Evolutionary conservation across 2,888 invertebrate species (phyloP), one percentile per base, ranked within the genome.

Genomic region (Troides oblongomaculatus): DNA sequence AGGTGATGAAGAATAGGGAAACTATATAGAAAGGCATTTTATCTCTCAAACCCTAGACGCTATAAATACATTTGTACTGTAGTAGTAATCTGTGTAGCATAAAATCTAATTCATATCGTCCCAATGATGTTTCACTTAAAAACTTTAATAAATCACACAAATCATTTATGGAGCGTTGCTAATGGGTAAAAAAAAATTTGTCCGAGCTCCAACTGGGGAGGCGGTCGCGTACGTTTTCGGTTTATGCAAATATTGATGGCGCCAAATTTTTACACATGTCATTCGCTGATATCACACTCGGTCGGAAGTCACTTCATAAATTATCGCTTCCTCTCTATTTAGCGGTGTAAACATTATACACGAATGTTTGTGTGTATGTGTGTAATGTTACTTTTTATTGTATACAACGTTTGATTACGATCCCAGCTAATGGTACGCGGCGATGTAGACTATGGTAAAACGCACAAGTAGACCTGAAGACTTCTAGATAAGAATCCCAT

Each of bases 271-370:
- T 62, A 62, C 61, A 66, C 62, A 66, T 66, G 62, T 62, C 61
- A 36, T 21, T 62, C 57, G 62, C 23, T 36, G 30, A 18, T 69
- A 62, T 66, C 65, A 39, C 43, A 30, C 66, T 58, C 58, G 64
- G 73, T 78, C 73, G 77, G 78, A 80, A 77, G 75, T 77, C 71
- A 75, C 73, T 73, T 70, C 57, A 50, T 8, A 43, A 61, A 64
- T 69, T 67, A 72, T 62, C 64, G 58, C 58, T 71, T 61, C 62
- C 61, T 64, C 43, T 60, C 58, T 60, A 57, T 53, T 43, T 62
- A 21, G 36, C 18, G 25, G 36, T 14, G 23, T 25, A n/a, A 64
- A 56, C 12, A 61, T 60, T 39, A 23, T 39, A 69, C 61, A 62
- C 46, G 25, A 17, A 21, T 58, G 57, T 58, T 1, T 53, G 3